A percentile compares a stretch with the other conserved stretches of the same genome.
phyloP scores from a whole-genome alignment of 2,888 invertebrate species.

The Heliconius ismenius region DNA sequence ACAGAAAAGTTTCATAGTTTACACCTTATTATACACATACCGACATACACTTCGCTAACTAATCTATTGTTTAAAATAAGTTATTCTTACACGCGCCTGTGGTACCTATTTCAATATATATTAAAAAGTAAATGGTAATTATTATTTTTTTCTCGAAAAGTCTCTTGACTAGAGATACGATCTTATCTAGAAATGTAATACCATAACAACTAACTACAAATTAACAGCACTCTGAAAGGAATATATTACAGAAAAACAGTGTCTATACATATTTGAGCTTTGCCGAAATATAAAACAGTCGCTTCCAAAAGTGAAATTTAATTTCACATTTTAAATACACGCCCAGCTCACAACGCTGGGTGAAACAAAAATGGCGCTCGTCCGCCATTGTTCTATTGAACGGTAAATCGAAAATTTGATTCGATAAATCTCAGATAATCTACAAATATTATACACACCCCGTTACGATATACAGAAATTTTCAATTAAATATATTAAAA shows the following conservation, averaged over 20 bases:
- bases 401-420: conserved; percentile 45
- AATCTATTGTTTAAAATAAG: conserved; percentile 60
- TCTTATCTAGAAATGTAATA: conserved; percentile 74
- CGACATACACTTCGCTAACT: conserved; percentile 68
- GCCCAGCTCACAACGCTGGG: conserved; percentile 33
- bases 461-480: conserved; percentile 26
- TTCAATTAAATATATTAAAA: conserved; percentile 19
- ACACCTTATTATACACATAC: conserved; percentile 50
- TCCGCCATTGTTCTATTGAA: conserved; percentile 34
- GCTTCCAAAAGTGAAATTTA: conserved; percentile 69
- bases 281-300: conserved; percentile 66
- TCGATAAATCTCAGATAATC: conserved; percentile 44
- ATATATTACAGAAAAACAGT: conserved; percentile 56
- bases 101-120: conserved; percentile 71
- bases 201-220: conserved; percentile 64
- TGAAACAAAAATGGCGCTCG: conserved; percentile 30
- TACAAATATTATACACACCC: conserved; percentile 36
- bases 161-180: conserved; percentile 81
- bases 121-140: conserved; percentile 80
- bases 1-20: conserved; percentile 75
- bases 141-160: conserved; percentile 65
- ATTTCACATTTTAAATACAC: conserved; percentile 62
- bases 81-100: conserved; percentile 72
- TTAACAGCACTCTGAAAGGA: conserved; percentile 76
- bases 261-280: conserved; percentile 75